These are phyloP conservation scores for Drosophila oshimai DNA, from an alignment of 1,140 invertebrate genomes.

Conservation along the genomic window DNA sequence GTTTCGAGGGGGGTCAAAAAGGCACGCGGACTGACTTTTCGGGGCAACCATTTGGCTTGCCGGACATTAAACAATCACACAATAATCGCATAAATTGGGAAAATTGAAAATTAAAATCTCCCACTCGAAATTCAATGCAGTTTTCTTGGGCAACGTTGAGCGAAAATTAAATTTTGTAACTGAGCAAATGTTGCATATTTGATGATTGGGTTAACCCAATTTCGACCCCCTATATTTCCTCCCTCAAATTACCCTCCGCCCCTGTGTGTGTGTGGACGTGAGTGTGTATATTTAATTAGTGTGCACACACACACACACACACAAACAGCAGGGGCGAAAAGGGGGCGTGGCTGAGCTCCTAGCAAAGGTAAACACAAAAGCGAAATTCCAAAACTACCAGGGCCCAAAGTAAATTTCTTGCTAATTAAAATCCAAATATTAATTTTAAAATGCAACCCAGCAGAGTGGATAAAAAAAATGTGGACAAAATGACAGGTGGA, in stretches of 20 bases:
- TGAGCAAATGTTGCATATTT: constrained; percentile 80
- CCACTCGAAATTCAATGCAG: neutral
- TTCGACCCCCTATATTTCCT: neutral
- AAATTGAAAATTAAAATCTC: constrained; percentile 7
- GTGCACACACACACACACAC: constrained; percentile 29
- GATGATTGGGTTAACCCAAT: constrained; percentile 60
- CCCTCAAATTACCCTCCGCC: constrained; percentile 41
- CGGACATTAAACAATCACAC: constrained; percentile 31
- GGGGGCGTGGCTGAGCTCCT: constrained; percentile 2
- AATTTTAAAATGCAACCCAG: constrained; percentile 75
- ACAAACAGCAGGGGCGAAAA: neutral
- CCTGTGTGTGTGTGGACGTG: constrained; percentile 37
- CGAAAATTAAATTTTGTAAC: constrained; percentile 74
- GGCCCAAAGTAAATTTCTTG: constrained; percentile 77
- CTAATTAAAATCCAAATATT: constrained; percentile 82
- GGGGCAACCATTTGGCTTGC: neutral
- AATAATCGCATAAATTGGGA: constrained; percentile 3
- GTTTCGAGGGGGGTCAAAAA: neutral
- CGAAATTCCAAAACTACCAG: constrained; percentile 60
- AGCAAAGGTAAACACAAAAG: constrained; percentile 70
- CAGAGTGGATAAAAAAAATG: constrained; percentile 24
- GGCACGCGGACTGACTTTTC: neutral
- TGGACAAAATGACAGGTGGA: neutral
- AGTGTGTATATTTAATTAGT: constrained; percentile 73
- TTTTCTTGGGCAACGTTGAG: constrained; percentile 5